Evolutionary conservation across 2,888 invertebrate genomes (phyloP).

Genomic region (Drosophila tanythrix): DNA sequence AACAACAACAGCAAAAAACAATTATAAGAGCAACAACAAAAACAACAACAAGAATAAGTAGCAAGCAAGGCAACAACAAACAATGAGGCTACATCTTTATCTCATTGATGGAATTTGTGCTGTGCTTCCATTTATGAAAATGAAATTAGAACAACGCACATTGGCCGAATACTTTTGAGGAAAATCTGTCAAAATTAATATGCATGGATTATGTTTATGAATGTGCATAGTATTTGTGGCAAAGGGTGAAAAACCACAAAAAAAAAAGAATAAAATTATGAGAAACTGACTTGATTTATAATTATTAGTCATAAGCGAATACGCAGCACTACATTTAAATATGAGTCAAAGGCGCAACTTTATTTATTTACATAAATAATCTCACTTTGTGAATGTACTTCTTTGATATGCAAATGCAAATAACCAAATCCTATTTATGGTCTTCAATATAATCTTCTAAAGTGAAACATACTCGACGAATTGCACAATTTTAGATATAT

Average conservation of each 20-base stretch:
- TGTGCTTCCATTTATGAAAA: slow-evolving; percentile 46
- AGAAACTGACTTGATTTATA: slow-evolving; percentile 25
- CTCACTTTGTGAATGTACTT: background rate
- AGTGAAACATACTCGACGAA: background rate
- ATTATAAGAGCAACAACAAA: slow-evolving; percentile 8
- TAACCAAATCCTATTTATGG: background rate
- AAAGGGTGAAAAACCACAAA: background rate
- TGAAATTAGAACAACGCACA: slow-evolving; percentile 42
- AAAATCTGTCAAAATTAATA: slow-evolving; percentile 47
- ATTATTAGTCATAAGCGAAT: slow-evolving; percentile 56
- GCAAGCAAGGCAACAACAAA: slow-evolving; percentile 20
- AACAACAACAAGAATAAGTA: slow-evolving; percentile 28
- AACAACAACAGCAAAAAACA: slow-evolving; percentile 37
- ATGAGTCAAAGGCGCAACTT: slow-evolving; percentile 27
- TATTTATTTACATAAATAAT: background rate
- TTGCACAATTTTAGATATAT: background rate
- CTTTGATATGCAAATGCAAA: background rate
- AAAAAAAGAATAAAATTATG: background rate
- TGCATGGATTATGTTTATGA: slow-evolving; percentile 25
- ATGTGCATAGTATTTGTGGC: background rate
- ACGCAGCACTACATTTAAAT: slow-evolving; percentile 8
- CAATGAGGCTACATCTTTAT: slow-evolving; percentile 60
- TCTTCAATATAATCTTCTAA: background rate
- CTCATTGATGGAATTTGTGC: slow-evolving; percentile 48
- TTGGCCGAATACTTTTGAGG: slow-evolving; percentile 30